Conservation (phyloP, 2,888 invertebrate species). For the Zhuqinia jingwanae region DNA sequence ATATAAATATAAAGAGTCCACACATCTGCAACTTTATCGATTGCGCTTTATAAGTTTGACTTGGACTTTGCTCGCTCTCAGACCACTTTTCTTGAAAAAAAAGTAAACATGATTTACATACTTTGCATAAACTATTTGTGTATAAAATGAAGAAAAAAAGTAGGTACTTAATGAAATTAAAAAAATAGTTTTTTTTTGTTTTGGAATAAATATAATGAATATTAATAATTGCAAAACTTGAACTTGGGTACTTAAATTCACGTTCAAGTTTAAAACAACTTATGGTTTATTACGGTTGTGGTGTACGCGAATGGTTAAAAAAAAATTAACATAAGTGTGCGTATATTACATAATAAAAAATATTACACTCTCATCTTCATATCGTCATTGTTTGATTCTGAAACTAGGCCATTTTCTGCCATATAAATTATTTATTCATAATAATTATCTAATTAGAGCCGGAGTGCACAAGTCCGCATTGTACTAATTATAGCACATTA, state of each 20-base stretch:
- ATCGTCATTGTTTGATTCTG: not conserved
- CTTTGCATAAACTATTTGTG: too few species aligned
- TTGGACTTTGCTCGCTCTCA: not conserved
- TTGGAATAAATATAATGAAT: too few species aligned
- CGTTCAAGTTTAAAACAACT: constrained; percentile 17
- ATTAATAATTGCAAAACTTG: constrained; percentile 1
- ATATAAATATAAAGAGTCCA: too few species aligned
- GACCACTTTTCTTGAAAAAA: not conserved
- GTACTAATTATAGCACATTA: too few species aligned
- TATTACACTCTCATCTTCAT: constrained; percentile 11
- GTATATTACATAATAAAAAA: constrained; percentile 15
- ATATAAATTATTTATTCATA: constrained; percentile 38
- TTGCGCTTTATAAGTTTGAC: not conserved
- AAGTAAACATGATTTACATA: not conserved
- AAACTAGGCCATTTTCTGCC: constrained; percentile 30
- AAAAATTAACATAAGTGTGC: constrained; percentile 10
- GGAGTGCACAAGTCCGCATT: too few species aligned
- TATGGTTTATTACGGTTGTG: not conserved
- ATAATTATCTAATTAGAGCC: constrained; percentile 52
- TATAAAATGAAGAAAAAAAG: too few species aligned
- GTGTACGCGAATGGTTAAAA: too few species aligned
- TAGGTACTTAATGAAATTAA: too few species aligned
- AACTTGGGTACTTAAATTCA: constrained; percentile 15
- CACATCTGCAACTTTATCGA: not conserved
- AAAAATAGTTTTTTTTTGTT: too few species aligned